These are phyloP conservation scores for Esox lucius DNA, from an alignment of 2,797 vertebrate species.

Conservation along the genomic window DNA sequence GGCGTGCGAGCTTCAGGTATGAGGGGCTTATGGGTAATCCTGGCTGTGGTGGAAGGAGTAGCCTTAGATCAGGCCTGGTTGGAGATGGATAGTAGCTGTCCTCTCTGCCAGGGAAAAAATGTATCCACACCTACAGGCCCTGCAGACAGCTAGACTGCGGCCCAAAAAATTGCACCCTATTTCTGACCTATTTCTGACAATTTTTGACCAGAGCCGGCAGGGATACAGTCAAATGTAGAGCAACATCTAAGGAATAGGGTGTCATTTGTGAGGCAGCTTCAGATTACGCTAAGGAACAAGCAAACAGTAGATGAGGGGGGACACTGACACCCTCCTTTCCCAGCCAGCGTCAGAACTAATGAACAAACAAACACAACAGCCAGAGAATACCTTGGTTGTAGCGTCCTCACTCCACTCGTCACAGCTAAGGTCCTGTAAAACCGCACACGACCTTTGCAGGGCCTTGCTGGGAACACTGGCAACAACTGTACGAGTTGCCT, in stretches of 20 bases:
- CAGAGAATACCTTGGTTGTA: neutral
- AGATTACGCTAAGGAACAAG: neutral
- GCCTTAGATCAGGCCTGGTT: constrained; percentile 56
- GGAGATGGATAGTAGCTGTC: constrained; percentile 55
- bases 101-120: constrained; percentile 42
- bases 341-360: constrained; percentile 25
- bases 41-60: constrained; percentile 48
- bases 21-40: constrained; percentile 72
- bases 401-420: neutral
- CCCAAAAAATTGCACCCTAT: neutral
- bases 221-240: neutral
- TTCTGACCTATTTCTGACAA: too few species aligned
- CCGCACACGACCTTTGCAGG: constrained; percentile 25
- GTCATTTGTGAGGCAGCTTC: neutral
- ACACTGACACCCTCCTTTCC: constrained; percentile 33
- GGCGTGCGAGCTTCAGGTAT: constrained; percentile 70
- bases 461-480: constrained; percentile 50
- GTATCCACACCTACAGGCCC: constrained; percentile 45
- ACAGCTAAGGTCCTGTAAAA: neutral
- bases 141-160: constrained; percentile 8
- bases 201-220: neutral
- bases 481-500: constrained; percentile 38
- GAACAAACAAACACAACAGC: constrained; percentile 9
- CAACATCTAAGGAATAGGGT: neutral
- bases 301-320: constrained; percentile 33